phyloP scores from a whole-genome alignment of 2,797 vertebrate species.

The Trachops cirrhosus region DNA sequence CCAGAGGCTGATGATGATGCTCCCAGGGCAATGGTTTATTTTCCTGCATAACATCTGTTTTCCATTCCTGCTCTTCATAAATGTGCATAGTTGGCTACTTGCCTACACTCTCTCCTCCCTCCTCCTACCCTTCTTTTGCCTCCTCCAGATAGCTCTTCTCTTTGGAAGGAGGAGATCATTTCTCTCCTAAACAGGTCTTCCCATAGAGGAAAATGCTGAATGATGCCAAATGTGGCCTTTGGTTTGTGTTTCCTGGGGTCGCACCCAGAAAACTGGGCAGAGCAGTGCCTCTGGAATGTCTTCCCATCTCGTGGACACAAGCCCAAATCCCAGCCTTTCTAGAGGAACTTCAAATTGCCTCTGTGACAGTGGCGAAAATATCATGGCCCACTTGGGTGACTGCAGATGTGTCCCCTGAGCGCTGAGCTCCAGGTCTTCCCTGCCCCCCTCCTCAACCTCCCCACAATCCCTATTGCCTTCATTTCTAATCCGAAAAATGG shows the following conservation, averaged over 20 bases:
- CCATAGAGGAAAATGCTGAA: background rate
- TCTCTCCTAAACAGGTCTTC: slow-evolving; percentile 2
- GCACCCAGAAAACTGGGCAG: background rate
- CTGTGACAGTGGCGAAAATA: background rate
- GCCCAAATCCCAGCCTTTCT: background rate
- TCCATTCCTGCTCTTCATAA: slow-evolving; percentile 21
- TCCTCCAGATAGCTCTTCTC: slow-evolving; percentile 22
- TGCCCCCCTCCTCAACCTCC: background rate
- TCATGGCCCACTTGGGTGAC: background rate
- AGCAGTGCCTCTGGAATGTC: background rate
- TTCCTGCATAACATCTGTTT: slow-evolving; percentile 61
- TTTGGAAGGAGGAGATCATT: background rate
- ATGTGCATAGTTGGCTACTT: background rate
- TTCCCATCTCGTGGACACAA: background rate
- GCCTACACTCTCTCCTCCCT: background rate
- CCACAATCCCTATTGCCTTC: slow-evolving; percentile 1
- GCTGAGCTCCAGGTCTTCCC: background rate
- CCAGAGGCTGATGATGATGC: background rate
- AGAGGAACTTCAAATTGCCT: background rate
- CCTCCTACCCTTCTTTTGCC: background rate
- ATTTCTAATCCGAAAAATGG: slow-evolving; percentile 32
- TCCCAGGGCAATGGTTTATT: slow-evolving; percentile 38
- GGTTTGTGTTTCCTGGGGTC: background rate
- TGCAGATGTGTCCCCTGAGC: background rate
- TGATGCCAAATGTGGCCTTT: background rate